Evolutionary conservation across 2,797 vertebrate genomes (phyloP), one percentile per base, ranked within the genome.

Genomic region (Micropoecilia bifurca): DNA sequence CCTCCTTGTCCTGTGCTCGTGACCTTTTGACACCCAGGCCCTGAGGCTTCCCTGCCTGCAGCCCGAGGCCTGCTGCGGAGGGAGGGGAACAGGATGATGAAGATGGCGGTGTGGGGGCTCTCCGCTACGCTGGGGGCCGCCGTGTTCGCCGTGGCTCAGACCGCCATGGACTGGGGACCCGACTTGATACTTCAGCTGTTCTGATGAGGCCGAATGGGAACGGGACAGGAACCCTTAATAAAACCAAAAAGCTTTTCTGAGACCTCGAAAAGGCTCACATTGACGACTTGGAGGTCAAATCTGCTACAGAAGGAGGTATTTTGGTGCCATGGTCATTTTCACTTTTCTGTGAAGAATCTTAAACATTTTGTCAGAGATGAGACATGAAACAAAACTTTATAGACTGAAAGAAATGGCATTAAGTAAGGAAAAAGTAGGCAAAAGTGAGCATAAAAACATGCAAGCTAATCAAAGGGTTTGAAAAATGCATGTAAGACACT

Each of bases 51-150:
- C 22, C 8, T 85, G 76, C 73, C 81, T 0, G 48, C 9, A 57
- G 79, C 86, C 28, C 25, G 55, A 46, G 82, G 79, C 80, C 80
- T 80, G 18, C 84, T 86, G 47, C 82, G 86, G 69, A 80, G 87
- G 22, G 87, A 75, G 22, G 92, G 93, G 68, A 95, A 94, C 90
- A 92, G 91, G 73, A 88, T 97, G 84, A 87, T 97, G 79, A 97
- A 96, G 88, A 91, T 96, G 90, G 97, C 96, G 0, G 96, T 97
- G 84, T 97, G 97, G 97, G 97, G 96, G 63, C 90, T 97, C 57
- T 96, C 97, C 0, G 97, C 96, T 2, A 97, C 96, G 0, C 93
- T 97, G 13, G 96, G 97, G 75, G 96, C 95, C 0, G 96, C 95
- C 0, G 96, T 96, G 30, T 90, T 97, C 8, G 96, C 96, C 0